These are phyloP conservation scores for Zophobas morio DNA, from an alignment of 1,140 invertebrate genomes.

Conservation along the genomic window DNA sequence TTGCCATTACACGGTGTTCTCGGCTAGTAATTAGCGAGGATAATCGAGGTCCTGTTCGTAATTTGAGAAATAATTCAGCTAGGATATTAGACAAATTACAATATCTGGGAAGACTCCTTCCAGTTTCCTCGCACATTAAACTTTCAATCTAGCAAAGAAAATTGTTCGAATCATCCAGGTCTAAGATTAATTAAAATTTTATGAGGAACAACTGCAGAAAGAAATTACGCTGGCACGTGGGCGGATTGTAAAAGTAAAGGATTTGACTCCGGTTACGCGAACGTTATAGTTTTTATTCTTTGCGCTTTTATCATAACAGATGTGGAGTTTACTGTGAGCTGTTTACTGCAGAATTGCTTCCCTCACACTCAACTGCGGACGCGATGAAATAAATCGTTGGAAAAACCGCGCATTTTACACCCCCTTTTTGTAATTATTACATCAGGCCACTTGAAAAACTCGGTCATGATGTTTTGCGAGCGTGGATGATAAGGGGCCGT, in stretches of 20 bases:
- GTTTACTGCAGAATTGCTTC: not conserved
- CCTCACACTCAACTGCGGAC: not conserved
- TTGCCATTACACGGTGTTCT: slow-evolving; percentile 25
- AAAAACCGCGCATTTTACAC: not conserved
- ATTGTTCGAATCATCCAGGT: slow-evolving; percentile 7
- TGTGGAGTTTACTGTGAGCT: not conserved
- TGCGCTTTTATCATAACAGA: slow-evolving; percentile 12
- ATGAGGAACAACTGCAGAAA: slow-evolving; percentile 14
- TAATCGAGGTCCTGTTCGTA: slow-evolving; percentile 44
- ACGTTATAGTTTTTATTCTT: not conserved
- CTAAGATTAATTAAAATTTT: slow-evolving; percentile 18
- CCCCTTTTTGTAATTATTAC: not conserved
- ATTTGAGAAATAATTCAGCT: slow-evolving; percentile 37
- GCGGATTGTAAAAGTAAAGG: slow-evolving; percentile 11
- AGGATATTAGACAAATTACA: slow-evolving; percentile 32
- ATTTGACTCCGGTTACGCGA: not conserved
- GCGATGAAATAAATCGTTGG: not conserved
- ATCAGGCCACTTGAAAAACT: not conserved
- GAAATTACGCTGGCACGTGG: slow-evolving; percentile 11
- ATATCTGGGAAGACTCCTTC: not conserved
- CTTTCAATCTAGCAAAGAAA: slow-evolving; percentile 15
- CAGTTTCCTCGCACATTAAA: not conserved
- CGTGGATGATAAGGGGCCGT: not conserved
- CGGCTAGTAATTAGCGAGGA: slow-evolving; percentile 40
- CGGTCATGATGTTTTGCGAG: not conserved